Evolutionary conservation across 2,888 invertebrate genomes (phyloP).

Genomic region (Abscondita cerata): DNA sequence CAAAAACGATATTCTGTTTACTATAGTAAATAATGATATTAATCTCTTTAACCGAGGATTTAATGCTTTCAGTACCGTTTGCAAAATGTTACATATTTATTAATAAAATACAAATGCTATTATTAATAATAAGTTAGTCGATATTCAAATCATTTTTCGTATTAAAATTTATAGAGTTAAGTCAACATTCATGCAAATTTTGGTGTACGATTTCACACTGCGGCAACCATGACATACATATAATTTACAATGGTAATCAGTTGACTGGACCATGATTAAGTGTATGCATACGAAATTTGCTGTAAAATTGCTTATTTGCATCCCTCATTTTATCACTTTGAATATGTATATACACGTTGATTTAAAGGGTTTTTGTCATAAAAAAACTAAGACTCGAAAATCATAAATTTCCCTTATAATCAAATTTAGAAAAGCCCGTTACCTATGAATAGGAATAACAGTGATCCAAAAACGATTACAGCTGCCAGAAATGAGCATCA

Average conservation of each 20-base stretch:
- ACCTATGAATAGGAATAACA: conserved; percentile 59
- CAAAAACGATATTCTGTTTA: no score
- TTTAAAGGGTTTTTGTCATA: conserved; percentile 25
- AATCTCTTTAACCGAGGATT: no score
- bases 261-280: conserved; percentile 60
- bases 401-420: conserved; percentile 55
- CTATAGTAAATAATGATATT: no score
- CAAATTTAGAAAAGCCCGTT: conserved; percentile 57
- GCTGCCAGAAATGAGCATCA: conserved; percentile 61
- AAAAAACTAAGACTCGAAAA: conserved; percentile 38
- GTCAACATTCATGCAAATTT: conserved; percentile 22
- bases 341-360: conserved; percentile 29
- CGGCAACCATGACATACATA: conserved; percentile 47
- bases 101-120: no score
- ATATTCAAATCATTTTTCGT: not conserved
- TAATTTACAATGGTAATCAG: conserved; percentile 60
- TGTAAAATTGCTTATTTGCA: conserved; percentile 58
- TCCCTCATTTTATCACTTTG: conserved; percentile 40
- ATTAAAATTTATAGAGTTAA: not conserved
- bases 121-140: no score
- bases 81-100: no score
- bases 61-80: no score
- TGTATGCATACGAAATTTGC: conserved; percentile 59
- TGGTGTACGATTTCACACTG: conserved; percentile 38
- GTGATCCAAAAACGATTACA: conserved; percentile 61